These are phyloP conservation scores for Labeo calbasu DNA, from an alignment of 2,797 vertebrate genomes.

Conservation along the genomic window DNA sequence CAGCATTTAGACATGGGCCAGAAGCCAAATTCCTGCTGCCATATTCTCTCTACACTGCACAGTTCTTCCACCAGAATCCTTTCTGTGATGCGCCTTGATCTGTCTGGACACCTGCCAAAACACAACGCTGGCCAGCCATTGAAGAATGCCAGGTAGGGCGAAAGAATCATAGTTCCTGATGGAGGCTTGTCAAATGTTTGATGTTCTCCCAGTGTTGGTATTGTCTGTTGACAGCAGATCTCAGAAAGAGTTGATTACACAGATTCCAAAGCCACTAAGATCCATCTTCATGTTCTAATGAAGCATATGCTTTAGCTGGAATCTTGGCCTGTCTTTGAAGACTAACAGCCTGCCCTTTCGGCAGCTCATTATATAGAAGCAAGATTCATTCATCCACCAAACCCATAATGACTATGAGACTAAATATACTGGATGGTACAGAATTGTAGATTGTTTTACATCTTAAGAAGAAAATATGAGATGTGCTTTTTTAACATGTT, in stretches of 20 bases:
- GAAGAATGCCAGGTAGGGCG: constrained; percentile 49
- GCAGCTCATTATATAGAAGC: constrained; percentile 45
- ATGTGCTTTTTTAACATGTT: neutral
- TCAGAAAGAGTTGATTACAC: constrained; percentile 52
- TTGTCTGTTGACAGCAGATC: constrained; percentile 52
- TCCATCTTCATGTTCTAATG: constrained; percentile 55
- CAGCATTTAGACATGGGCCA: constrained; percentile 36
- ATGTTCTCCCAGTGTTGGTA: constrained; percentile 48
- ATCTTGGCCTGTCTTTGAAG: constrained; percentile 26
- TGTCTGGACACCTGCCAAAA: constrained; percentile 45
- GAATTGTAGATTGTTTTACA: neutral
- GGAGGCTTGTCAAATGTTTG: constrained; percentile 48
- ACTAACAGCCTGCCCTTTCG: constrained; percentile 47
- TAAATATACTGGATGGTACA: neutral
- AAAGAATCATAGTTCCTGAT: constrained; percentile 27
- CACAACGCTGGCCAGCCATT: neutral
- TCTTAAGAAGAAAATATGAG: neutral
- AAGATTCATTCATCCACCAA: constrained; percentile 28
- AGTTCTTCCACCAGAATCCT: constrained; percentile 29
- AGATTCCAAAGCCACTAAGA: constrained; percentile 53
- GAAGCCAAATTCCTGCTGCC: constrained; percentile 43
- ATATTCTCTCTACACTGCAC: constrained; percentile 30
- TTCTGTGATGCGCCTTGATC: constrained; percentile 46
- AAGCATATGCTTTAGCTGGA: constrained; percentile 40
- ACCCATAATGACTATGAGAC: constrained; percentile 12